These are phyloP conservation scores for Diabrotica virgifera DNA, from an alignment of 1,140 invertebrate genomes.

Conservation along the genomic window DNA sequence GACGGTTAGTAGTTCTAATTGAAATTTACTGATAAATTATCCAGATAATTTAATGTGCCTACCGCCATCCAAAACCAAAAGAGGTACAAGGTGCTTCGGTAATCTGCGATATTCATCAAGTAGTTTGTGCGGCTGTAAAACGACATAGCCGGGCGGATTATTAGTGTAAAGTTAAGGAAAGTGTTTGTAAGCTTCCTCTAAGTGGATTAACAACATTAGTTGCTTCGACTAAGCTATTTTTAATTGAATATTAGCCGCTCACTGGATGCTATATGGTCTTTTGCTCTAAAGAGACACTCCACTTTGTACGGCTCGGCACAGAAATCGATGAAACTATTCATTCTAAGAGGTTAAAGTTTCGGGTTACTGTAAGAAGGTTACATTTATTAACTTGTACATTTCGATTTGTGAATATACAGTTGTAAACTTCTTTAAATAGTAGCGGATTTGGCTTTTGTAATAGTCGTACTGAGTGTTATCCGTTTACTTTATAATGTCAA, in stretches of 20 bases:
- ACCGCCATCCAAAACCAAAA: background rate
- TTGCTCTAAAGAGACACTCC: no score
- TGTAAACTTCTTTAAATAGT: no score
- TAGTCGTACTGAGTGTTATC: no score
- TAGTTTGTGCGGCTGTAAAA: slow-evolving; percentile 11
- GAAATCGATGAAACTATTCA: no score
- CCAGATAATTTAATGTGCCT: background rate
- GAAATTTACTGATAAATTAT: slow-evolving; percentile 3
- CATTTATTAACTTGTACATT: no score
- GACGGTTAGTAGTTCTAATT: background rate
- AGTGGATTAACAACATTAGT: background rate
- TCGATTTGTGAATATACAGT: no score
- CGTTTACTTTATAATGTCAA: no score
- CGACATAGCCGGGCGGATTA: slow-evolving; percentile 1
- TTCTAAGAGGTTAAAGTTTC: no score
- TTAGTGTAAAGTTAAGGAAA: slow-evolving; percentile 11
- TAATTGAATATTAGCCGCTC: background rate
- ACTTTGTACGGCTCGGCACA: no score
- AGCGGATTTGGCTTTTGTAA: no score
- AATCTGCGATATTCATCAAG: slow-evolving; percentile 11
- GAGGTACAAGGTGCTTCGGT: background rate
- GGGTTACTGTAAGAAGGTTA: no score
- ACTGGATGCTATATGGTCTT: no score
- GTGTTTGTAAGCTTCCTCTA: background rate
- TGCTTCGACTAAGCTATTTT: background rate